Evolutionary conservation across 2,888 invertebrate genomes (phyloP).

Genomic region (Sisyra terminalis): DNA sequence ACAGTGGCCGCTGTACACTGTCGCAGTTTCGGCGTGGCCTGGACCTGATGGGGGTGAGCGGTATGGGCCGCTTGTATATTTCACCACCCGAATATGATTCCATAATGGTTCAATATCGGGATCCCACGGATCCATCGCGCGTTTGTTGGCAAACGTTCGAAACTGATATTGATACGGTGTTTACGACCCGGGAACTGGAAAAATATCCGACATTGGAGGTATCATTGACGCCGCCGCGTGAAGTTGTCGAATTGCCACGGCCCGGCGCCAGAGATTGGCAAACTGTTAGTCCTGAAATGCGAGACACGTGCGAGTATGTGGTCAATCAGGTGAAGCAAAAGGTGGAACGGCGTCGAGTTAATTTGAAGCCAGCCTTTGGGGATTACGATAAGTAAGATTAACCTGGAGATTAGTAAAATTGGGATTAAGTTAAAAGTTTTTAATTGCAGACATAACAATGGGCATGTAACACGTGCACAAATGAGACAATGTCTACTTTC

Average conservation of each 20-base stretch:
- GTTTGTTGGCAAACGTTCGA: slow-evolving; percentile 64
- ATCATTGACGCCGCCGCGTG: slow-evolving; percentile 34
- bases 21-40: slow-evolving; percentile 56
- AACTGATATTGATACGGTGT: slow-evolving; percentile 56
- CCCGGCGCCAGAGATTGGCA: slow-evolving; percentile 34
- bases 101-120: slow-evolving; percentile 47
- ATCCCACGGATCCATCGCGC: slow-evolving; percentile 49
- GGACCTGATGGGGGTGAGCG: slow-evolving; percentile 45
- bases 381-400: slow-evolving; percentile 47
- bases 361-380: slow-evolving; percentile 49
- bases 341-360: slow-evolving; percentile 40
- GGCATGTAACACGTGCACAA: slow-evolving; percentile 52
- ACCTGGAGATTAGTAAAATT: background rate
- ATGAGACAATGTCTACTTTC: slow-evolving; percentile 53
- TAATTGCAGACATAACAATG: slow-evolving; percentile 53
- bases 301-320: slow-evolving; percentile 42
- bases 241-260: slow-evolving; percentile 29
- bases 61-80: slow-evolving; percentile 35
- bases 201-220: slow-evolving; percentile 1
- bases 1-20: slow-evolving; percentile 48
- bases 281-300: slow-evolving; percentile 18
- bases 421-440: too few species aligned
- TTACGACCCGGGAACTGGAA: slow-evolving; percentile 20
- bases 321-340: slow-evolving; percentile 44
- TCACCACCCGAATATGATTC: slow-evolving; percentile 43